Evolutionary conservation across 1,140 invertebrate species (phyloP), one percentile per base, ranked within the genome.

Genomic region (Mylabris phalerata): DNA sequence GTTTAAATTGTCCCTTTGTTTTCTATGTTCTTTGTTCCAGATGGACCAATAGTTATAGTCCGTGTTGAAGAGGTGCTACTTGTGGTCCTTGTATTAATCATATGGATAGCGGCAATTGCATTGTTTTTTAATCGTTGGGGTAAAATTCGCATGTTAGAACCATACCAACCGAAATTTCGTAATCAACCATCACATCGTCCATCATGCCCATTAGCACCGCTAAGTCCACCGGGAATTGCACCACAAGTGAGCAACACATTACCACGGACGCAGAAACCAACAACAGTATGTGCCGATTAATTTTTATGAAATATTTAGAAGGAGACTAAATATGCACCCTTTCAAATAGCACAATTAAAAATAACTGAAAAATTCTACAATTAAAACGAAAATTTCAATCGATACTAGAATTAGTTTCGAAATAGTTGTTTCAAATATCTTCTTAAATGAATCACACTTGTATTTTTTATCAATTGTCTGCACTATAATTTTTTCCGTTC

Each of bases 111-210:
- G 1, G 87, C 87, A 5, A 89, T 91, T 13, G 82, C 84, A 1
- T 75, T 90, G 4, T 90, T 90, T 74, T 88, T 90, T 78, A 90
- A 90, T 75, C 82, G 89, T 49, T 92, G 89, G 89, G 88, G 88
- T 55, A 50, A 50, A 40, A 50, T 55, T 19, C 52, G 52, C 19
- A 89, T 90, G 88, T 72, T 90, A 72, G 86, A 89, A 69, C 89
- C 87, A 3, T 91, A 89, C 73, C 89, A 89, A 67, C 89, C 87
- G 1, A 88, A 89, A 66, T 89, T 87, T 71, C 84, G 87, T 61
- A 84, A 87, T 59, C 81, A 85, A 61, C 81, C 65, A 42, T 11
- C 41, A 42, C 80, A 88, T 71, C 77, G 87, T 55, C 79, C 82
- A 60, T 88, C 84, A 65, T 89, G 86, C 69, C 82, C 83, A 0